phyloP scores from a whole-genome alignment of 64 coral and sea anemone genomes.

The Montipora sp. region DNA sequence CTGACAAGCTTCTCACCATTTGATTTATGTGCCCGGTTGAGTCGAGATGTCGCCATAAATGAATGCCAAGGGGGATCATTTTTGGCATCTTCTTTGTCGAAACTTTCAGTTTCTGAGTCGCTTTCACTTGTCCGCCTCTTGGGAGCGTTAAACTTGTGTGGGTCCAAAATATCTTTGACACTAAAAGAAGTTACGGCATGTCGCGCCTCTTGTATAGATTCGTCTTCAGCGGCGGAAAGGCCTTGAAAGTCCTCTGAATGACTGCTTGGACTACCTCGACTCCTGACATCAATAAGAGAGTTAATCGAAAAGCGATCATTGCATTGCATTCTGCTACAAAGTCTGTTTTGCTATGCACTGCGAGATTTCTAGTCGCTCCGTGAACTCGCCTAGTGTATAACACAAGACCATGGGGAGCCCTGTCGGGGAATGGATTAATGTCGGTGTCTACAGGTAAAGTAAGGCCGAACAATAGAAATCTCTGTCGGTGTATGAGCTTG shows the following conservation, averaged over 20 bases:
- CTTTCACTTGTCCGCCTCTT: slow-evolving; percentile 51
- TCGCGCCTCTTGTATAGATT: slow-evolving; percentile 66
- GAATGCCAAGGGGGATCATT: slow-evolving; percentile 87
- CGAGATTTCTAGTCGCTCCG: slow-evolving; percentile 23
- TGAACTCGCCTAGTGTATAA: not conserved
- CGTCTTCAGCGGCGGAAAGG: slow-evolving; percentile 60
- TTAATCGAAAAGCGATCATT: slow-evolving; percentile 71
- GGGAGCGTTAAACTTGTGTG: slow-evolving; percentile 88
- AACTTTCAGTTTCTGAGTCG: slow-evolving; percentile 76
- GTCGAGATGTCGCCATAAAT: slow-evolving; percentile 96
- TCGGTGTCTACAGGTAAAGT: slow-evolving; percentile 82
- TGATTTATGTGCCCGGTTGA: slow-evolving; percentile 84
- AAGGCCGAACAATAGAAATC: slow-evolving; percentile 87
- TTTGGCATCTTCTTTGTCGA: slow-evolving; percentile 53
- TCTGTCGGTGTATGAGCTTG: slow-evolving; percentile 77
- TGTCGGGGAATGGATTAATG: slow-evolving; percentile 93
- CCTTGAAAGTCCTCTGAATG: slow-evolving; percentile 65
- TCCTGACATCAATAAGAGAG: slow-evolving; percentile 75
- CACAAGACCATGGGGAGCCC: slow-evolving; percentile 53
- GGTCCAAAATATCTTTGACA: slow-evolving; percentile 98
- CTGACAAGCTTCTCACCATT: slow-evolving; percentile 67
- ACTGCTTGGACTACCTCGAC: slow-evolving; percentile 42
- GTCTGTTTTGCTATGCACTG: slow-evolving; percentile 44
- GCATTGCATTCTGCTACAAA: slow-evolving; percentile 74
- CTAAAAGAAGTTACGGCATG: slow-evolving; percentile 92